phyloP scores from a whole-genome alignment of 2,797 vertebrate genomes.

The Pseudopleuronectes americanus region DNA sequence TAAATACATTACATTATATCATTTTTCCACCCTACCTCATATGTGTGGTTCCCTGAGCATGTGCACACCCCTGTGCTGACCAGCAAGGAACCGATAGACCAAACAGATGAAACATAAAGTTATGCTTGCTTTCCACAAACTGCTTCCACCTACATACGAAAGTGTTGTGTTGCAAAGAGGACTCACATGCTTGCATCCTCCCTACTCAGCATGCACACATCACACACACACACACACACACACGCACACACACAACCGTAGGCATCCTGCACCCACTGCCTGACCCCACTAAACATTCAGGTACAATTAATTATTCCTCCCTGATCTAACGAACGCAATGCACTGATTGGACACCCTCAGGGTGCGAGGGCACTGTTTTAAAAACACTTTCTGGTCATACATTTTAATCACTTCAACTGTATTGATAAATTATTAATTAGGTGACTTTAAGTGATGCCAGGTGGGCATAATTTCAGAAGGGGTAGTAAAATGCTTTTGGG shows the following conservation, averaged over 20 bases:
- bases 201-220: conserved; percentile 8
- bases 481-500: conserved; percentile 81
- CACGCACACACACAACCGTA: conserved; percentile 42
- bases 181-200: conserved; percentile 9
- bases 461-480: conserved; percentile 86
- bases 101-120: conserved; percentile 12
- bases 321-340: conserved; percentile 81
- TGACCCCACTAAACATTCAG: conserved; percentile 87
- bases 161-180: conserved; percentile 49
- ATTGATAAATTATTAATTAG: conserved; percentile 90
- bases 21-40: too few species aligned
- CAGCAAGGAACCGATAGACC: conserved; percentile 14
- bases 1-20: too few species aligned
- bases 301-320: conserved; percentile 87
- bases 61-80: conserved; percentile 16
- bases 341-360: conserved; percentile 82
- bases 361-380: conserved; percentile 83
- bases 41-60: too few species aligned
- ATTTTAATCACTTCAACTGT: conserved; percentile 88
- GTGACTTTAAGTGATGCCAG: conserved; percentile 87
- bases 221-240: conserved; percentile 37
- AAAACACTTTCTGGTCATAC: conserved; percentile 88
- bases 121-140: conserved; percentile 28
- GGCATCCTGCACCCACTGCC: conserved; percentile 73
- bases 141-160: conserved; percentile 62